phyloP scores from a whole-genome alignment of 2,797 vertebrate genomes.

The Protosalanx chinensis region DNA sequence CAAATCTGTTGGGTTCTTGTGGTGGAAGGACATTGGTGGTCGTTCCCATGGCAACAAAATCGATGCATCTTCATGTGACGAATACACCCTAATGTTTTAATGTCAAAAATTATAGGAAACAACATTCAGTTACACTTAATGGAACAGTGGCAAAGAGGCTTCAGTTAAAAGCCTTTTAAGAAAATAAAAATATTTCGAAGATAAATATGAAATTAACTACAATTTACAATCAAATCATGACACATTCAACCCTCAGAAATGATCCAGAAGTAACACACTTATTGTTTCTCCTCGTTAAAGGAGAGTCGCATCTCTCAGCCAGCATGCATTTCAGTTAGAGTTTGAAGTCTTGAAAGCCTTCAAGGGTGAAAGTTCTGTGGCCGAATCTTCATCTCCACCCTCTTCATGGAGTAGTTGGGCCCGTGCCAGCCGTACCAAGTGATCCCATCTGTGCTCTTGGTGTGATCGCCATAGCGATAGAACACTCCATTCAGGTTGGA shows the following conservation, averaged over 20 bases:
- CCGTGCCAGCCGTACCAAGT: conserved; percentile 98
- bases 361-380: conserved; percentile 83
- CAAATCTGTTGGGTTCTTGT: conserved; percentile 45
- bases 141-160: conserved; percentile 61
- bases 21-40: conserved; percentile 43
- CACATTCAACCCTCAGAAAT: conserved; percentile 65
- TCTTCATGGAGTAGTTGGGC: conserved; percentile 89
- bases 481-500: conserved; percentile 94
- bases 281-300: conserved; percentile 42
- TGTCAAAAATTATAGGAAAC: conserved; percentile 40
- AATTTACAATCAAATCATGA: conserved; percentile 75
- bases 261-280: conserved; percentile 51
- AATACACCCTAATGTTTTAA: conserved; percentile 50
- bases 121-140: conserved; percentile 50
- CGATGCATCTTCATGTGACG: conserved; percentile 25
- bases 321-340: conserved; percentile 35
- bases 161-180: conserved; percentile 61
- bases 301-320: conserved; percentile 42
- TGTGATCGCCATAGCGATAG: conserved; percentile 87
- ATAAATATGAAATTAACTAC: conserved; percentile 76
- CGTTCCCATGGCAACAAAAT: conserved; percentile 34
- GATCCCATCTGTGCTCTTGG: conserved; percentile 85
- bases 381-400: conserved; percentile 96
- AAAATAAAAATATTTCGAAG: conserved; percentile 69
- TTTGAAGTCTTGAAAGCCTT: conserved; percentile 40